Percentiles rank a stretch among this genome's conserved stretches.
Conservation (phyloP, 2,797 vertebrate species). For the Lacerta viridis region DNA sequence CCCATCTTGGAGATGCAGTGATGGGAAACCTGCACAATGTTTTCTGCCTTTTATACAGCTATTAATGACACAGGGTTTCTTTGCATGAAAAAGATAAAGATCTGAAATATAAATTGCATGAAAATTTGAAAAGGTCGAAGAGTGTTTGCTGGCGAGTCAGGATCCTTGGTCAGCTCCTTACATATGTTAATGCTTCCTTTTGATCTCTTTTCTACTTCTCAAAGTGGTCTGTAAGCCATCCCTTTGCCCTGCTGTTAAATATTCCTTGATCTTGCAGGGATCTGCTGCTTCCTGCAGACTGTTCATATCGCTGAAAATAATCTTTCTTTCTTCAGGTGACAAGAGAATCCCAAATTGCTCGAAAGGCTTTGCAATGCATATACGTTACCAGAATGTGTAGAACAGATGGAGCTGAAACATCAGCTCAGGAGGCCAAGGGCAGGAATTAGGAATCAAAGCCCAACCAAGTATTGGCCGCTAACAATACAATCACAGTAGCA, state of each 20-base stretch:
- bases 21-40: neutral
- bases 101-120: neutral
- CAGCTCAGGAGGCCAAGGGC: neutral
- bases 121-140: neutral
- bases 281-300: neutral
- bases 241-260: neutral
- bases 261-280: neutral
- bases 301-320: neutral
- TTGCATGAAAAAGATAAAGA: neutral
- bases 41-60: neutral
- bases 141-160: neutral
- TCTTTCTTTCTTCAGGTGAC: neutral
- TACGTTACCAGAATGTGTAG: neutral
- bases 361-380: neutral
- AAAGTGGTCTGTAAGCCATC: neutral
- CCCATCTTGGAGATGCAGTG: neutral
- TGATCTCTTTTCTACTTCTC: slow-evolving; percentile 4
- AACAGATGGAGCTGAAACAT: neutral
- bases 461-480: neutral
- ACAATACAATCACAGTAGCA: neutral
- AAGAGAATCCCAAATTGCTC: neutral
- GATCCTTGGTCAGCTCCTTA: neutral
- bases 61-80: neutral
- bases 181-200: neutral
- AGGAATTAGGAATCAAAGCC: neutral